A percentile compares a stretch with the other conserved stretches of the same genome.
Evolutionary conservation across 37 sponge, comb jelly and placozoan species (phyloP).

Genomic region (Aphrocallistes beatrix): DNA sequence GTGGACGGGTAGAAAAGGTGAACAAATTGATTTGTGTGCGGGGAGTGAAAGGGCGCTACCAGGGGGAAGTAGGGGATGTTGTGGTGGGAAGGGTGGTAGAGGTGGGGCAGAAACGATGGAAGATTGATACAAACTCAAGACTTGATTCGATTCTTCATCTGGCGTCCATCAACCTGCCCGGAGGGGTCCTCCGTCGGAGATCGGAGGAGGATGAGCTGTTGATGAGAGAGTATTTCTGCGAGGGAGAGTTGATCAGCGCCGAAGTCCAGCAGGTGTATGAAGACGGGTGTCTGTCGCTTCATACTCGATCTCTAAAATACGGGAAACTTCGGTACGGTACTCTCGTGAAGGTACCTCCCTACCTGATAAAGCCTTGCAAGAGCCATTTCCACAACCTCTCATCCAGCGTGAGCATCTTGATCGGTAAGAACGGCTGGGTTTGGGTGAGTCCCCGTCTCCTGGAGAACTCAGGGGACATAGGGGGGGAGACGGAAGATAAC

Average conservation of each 20-base stretch:
- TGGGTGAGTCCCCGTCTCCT: slow-evolving; percentile 72
- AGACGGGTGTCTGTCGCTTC: slow-evolving; percentile 77
- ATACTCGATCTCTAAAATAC: slow-evolving; percentile 86
- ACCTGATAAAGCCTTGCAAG: slow-evolving; percentile 85
- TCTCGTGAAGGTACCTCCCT: slow-evolving; percentile 63
- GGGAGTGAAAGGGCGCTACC: slow-evolving; percentile 75
- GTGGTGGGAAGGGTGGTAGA: slow-evolving; percentile 88
- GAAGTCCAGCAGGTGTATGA: slow-evolving; percentile 69
- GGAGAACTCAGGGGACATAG: slow-evolving; percentile 27
- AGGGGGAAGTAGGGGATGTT: slow-evolving; percentile 91
- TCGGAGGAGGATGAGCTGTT: slow-evolving; percentile 81
- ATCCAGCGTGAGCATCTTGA: slow-evolving; percentile 79
- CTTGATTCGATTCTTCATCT: slow-evolving; percentile 78
- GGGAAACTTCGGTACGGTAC: slow-evolving; percentile 71
- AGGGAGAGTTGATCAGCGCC: slow-evolving; percentile 92
- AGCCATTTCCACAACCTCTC: slow-evolving; percentile 87
- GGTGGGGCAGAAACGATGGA: slow-evolving; percentile 94
- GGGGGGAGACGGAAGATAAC: slow-evolving; percentile 23
- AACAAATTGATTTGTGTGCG: slow-evolving; percentile 72
- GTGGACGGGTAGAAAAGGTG: slow-evolving; percentile 74
- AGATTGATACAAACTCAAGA: slow-evolving; percentile 73
- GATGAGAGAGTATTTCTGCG: slow-evolving; percentile 85
- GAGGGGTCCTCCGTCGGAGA: slow-evolving; percentile 71
- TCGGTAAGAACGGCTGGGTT: slow-evolving; percentile 83
- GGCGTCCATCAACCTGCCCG: slow-evolving; percentile 87